Conservation (phyloP, 2,888 invertebrate genomes). For the Labia minor region DNA sequence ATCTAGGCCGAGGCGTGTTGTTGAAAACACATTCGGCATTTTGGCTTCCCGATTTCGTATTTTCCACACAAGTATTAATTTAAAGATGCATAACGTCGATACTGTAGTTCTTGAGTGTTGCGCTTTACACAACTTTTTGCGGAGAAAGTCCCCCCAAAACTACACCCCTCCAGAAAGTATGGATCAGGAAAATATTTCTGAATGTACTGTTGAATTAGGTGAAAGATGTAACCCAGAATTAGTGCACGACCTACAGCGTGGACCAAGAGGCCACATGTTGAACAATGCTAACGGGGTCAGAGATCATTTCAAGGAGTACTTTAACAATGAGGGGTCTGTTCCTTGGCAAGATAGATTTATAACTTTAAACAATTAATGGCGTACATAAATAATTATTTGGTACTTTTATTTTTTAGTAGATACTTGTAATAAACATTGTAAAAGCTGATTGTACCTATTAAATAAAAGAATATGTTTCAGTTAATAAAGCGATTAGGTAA, state of each 20-base stretch:
- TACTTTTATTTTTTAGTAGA: not conserved
- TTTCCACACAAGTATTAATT: constrained; percentile 15
- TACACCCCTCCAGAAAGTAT: constrained; percentile 19
- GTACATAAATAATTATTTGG: not conserved
- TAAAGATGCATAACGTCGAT: not conserved
- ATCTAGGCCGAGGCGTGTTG: constrained; percentile 18
- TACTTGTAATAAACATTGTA: no score
- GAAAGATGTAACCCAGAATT: constrained; percentile 22
- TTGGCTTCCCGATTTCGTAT: constrained; percentile 20
- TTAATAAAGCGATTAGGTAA: no score
- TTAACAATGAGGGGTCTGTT: constrained; percentile 23
- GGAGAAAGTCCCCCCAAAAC: not conserved
- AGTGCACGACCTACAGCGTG: constrained; percentile 22
- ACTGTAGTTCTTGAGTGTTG: constrained; percentile 16
- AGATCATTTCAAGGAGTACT: constrained; percentile 24
- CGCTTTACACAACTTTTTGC: constrained; percentile 19
- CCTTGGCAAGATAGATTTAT: constrained; percentile 24
- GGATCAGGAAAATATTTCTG: constrained; percentile 21
- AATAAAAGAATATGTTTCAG: not conserved
- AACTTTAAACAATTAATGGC: no score
- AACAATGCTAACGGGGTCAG: not conserved
- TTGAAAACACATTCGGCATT: constrained; percentile 20
- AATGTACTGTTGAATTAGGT: constrained; percentile 20
- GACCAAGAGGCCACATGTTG: constrained; percentile 20
- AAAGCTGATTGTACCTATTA: no score